phyloP scores from a whole-genome alignment of 2,888 invertebrate species.

The Apodemia zela region DNA sequence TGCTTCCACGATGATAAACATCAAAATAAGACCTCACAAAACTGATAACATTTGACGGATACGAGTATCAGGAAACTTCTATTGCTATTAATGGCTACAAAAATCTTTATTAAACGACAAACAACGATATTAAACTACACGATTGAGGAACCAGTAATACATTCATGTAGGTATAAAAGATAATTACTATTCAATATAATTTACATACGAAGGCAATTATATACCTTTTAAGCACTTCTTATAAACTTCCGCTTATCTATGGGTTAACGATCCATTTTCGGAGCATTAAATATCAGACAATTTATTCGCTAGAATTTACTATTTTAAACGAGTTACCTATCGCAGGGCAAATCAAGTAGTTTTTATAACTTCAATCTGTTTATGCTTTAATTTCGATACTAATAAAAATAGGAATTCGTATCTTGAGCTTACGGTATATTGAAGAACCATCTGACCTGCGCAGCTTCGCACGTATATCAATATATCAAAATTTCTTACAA shows the following conservation, averaged over 20 bases:
- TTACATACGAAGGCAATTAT: constrained; percentile 44
- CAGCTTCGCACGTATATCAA: no score
- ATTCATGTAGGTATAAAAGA: constrained; percentile 30
- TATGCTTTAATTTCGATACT: not conserved
- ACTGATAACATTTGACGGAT: constrained; percentile 2
- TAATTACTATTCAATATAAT: constrained; percentile 39
- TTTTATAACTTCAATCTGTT: not conserved
- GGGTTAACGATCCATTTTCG: constrained; percentile 25
- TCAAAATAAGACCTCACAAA: not conserved
- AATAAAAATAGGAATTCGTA: not conserved
- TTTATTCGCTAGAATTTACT: constrained; percentile 19
- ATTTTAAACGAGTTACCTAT: constrained; percentile 5
- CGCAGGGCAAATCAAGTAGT: not conserved
- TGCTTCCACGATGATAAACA: no score
- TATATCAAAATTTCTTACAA: no score
- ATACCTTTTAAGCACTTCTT: constrained; percentile 41
- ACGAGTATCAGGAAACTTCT: constrained; percentile 5
- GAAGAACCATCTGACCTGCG: no score
- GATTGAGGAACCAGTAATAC: constrained; percentile 23
- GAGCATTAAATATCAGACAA: constrained; percentile 20
- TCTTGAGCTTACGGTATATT: no score
- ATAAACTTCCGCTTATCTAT: constrained; percentile 51
- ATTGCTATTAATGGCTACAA: constrained; percentile 6
- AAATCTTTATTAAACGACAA: constrained; percentile 17
- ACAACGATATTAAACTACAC: constrained; percentile 15